Conservation (phyloP, 2,797 vertebrate species). For the Centroberyx gerrardi region DNA sequence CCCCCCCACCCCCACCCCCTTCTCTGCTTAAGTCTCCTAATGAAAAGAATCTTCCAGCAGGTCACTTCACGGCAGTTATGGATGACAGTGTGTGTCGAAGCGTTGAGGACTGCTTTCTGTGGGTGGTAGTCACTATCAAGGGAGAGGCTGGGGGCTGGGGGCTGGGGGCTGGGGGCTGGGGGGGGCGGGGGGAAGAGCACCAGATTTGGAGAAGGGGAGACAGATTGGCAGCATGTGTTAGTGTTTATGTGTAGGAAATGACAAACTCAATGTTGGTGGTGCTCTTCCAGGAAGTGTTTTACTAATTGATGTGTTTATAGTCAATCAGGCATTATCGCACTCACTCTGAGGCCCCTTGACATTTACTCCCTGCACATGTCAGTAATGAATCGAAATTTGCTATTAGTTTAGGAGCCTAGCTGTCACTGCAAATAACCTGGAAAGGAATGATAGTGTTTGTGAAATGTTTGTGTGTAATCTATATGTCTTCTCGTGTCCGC, state of each 20-base stretch:
- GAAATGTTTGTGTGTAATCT: background rate
- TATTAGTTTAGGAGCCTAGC: slow-evolving; percentile 1
- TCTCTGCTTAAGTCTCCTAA: slow-evolving; percentile 36
- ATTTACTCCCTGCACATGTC: background rate
- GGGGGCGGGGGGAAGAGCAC: background rate
- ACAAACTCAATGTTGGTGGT: slow-evolving; percentile 4
- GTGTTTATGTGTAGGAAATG: slow-evolving; percentile 39
- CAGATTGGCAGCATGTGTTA: slow-evolving; percentile 28
- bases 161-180: background rate
- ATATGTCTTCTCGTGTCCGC: background rate
- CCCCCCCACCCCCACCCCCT: slow-evolving; percentile 13
- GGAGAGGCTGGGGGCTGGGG: slow-evolving; percentile 9
- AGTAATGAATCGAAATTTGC: slow-evolving; percentile 3
- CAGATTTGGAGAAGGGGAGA: slow-evolving; percentile 26
- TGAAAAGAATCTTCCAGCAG: slow-evolving; percentile 49
- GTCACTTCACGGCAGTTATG: slow-evolving; percentile 57
- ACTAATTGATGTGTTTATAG: slow-evolving; percentile 10
- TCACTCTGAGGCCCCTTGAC: background rate
- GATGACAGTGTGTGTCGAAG: slow-evolving; percentile 42
- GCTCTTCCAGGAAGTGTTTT: slow-evolving; percentile 6
- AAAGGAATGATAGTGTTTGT: background rate
- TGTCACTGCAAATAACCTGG: background rate
- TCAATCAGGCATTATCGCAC: slow-evolving; percentile 5
- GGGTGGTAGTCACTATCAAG: slow-evolving; percentile 31
- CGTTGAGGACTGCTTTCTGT: slow-evolving; percentile 37